These are phyloP conservation scores for Odontothrips loti DNA, from an alignment of 2,888 invertebrate species.

Conservation along the genomic window DNA sequence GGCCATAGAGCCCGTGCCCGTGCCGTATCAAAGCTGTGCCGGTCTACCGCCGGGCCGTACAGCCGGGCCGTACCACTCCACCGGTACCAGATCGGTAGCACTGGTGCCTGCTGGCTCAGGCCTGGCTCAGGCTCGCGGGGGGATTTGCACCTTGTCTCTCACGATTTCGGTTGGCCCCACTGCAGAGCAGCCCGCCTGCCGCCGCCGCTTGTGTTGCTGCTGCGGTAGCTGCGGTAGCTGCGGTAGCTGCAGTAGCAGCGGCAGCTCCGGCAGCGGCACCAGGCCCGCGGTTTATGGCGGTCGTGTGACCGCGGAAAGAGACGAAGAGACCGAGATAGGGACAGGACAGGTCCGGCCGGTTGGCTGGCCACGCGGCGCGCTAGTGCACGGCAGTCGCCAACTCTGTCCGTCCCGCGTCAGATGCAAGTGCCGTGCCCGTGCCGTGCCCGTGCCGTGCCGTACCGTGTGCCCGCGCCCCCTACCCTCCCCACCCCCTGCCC, in stretches of 20 bases:
- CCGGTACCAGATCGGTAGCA: not conserved
- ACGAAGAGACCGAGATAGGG: not conserved
- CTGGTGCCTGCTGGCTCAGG: not conserved
- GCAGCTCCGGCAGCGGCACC: not conserved
- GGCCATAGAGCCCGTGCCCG: no score
- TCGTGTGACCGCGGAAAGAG: not conserved
- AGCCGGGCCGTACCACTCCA: not conserved
- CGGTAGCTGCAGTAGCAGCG: not conserved
- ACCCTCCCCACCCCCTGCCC: not conserved
- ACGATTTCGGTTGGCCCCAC: not conserved
- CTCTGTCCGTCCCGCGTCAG: not conserved
- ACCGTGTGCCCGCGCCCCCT: not conserved
- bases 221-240: not conserved
- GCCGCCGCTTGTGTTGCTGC: not conserved
- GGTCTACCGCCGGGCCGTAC: no score
- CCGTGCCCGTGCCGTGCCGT: not conserved
- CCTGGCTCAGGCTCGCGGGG: not conserved
- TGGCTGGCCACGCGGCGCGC: not conserved
- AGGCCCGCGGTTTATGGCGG: no score
- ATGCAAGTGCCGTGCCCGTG: not conserved
- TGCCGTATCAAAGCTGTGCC: no score
- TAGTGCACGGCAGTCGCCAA: not conserved
- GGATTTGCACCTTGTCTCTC: not conserved
- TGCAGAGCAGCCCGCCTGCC: not conserved
- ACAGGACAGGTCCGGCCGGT: not conserved